These are phyloP conservation scores for Oscheius sp. DNA, from an alignment of 2,888 invertebrate genomes.

Conservation along the genomic window DNA sequence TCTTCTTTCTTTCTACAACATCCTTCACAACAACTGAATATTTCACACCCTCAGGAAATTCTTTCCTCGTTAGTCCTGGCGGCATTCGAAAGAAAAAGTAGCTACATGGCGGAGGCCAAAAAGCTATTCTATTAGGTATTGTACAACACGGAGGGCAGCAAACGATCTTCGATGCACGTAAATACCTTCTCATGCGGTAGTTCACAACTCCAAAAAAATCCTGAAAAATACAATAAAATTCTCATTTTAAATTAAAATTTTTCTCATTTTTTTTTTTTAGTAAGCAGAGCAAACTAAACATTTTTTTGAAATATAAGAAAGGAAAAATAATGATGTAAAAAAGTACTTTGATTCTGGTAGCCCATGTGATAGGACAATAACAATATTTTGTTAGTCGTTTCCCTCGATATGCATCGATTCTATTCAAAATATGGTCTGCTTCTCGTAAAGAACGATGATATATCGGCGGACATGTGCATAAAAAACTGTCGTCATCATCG, in stretches of 20 bases:
- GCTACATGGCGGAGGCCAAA: constrained; percentile 59
- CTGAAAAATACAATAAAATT: too few relatives aligned
- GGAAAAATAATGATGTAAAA: not conserved
- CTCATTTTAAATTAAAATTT: too few relatives aligned
- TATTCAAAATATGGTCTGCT: too few relatives aligned
- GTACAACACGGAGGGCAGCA: constrained; percentile 52
- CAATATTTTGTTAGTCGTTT: constrained; percentile 32
- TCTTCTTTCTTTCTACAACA: constrained; percentile 10
- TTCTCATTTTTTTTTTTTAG: too few relatives aligned
- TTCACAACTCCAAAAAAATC: constrained; percentile 20
- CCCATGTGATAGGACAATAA: constrained; percentile 30
- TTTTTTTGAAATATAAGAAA: constrained; percentile 27
- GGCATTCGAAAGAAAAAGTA: constrained; percentile 58
- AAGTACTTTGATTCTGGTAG: not conserved
- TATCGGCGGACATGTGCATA: constrained; percentile 13
- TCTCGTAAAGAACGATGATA: too few relatives aligned
- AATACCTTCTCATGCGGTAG: constrained; percentile 24
- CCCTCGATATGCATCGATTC: constrained; percentile 35
- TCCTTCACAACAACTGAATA: not conserved
- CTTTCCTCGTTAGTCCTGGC: constrained; percentile 25
- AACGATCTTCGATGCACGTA: constrained; percentile 32
- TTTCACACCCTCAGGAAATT: constrained; percentile 22
- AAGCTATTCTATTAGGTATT: constrained; percentile 41
- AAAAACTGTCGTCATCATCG: too few relatives aligned
- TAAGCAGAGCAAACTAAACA: too few relatives aligned